A percentile compares a stretch with the other conserved stretches of the same genome.
These are phyloP conservation scores for Macrobrachium nipponense DNA, from an alignment of 1,140 invertebrate genomes.

Conservation along the genomic window DNA sequence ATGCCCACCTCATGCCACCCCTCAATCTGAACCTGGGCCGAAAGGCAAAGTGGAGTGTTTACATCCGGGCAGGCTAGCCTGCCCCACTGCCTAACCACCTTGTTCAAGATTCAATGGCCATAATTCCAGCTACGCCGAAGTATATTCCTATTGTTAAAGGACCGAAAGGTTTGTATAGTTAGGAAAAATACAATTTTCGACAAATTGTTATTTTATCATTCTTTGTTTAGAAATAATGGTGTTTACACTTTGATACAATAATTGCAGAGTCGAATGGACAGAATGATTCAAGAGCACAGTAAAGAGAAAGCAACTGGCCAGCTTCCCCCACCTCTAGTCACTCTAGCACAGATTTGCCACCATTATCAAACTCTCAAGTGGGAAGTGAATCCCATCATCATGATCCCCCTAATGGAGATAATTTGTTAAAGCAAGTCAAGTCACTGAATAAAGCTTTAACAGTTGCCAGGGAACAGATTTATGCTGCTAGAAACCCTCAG, in stretches of 20 bases:
- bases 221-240: neutral
- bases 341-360: conserved; percentile 27
- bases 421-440: conserved; percentile 23
- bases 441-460: conserved; percentile 6
- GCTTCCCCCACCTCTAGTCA: conserved; percentile 24
- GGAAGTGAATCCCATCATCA: neutral
- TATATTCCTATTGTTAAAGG: too few relatives aligned
- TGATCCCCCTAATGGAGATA: neutral
- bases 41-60: too few relatives aligned
- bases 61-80: too few relatives aligned
- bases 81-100: too few relatives aligned
- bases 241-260: neutral
- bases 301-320: conserved; percentile 29
- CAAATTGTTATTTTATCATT: too few relatives aligned
- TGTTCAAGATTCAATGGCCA: too few relatives aligned
- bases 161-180: too few relatives aligned
- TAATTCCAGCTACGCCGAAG: too few relatives aligned
- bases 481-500: conserved; percentile 39
- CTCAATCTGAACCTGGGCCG: too few relatives aligned
- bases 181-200: too few relatives aligned
- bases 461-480: conserved; percentile 25
- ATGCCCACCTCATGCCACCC: too few relatives aligned
- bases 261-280: conserved; percentile 1
- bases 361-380: neutral
- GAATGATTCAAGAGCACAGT: conserved; percentile 8